Base-by-base conservation (phyloP, 2,888 invertebrate species). In the Nomada flava region DNA sequence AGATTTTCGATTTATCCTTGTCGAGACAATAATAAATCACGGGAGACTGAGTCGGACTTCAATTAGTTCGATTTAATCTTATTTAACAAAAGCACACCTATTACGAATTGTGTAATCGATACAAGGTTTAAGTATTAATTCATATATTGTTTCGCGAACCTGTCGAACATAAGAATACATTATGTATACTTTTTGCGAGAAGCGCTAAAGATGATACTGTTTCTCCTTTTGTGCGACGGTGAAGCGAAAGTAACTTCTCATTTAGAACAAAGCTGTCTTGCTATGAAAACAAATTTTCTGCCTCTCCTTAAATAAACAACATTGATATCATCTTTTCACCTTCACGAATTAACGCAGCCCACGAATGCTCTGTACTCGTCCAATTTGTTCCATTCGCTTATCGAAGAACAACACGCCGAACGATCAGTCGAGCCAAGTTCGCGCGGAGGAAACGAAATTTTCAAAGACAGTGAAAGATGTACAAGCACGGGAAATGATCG, bases 401-500 rank as follows among this genome's bases (percentile, higher is more conserved):
- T 47, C 26, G 57, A 44, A 47, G 65, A 70, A 57, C 65, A 26
- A 71, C 62, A 62, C 23, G 67, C 60, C 15, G 52, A 53, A 47
- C 5, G 47, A 7, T n/a, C 47, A 20, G 47, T 62, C 53, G 29
- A 47, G 63, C 42, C 36, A 62, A 53, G n/a, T 57, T 75, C 18
- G 44, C 26, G 29, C 11, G 3, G 29, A 23, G 47, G 50, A 62
- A 67, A 63, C 15, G 62, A 70, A 76, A 47, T 36, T 44, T 36
- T 55, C 10, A 29, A 50, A 20, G 70, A 69, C 68, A 65, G 44
- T 42, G 26, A 60, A 42, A 64, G 55, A 55, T 73, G 36, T 53
- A 62, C 42, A 53, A 47, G 44, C n/a, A 29, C 63, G 44, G 67
- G 69, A 60, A 62, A 63, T 63, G 60, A 74, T 70, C 72, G 80